These are phyloP conservation scores for Spheniscus humboldti DNA, from an alignment of 2,797 vertebrate species.

Conservation along the genomic window DNA sequence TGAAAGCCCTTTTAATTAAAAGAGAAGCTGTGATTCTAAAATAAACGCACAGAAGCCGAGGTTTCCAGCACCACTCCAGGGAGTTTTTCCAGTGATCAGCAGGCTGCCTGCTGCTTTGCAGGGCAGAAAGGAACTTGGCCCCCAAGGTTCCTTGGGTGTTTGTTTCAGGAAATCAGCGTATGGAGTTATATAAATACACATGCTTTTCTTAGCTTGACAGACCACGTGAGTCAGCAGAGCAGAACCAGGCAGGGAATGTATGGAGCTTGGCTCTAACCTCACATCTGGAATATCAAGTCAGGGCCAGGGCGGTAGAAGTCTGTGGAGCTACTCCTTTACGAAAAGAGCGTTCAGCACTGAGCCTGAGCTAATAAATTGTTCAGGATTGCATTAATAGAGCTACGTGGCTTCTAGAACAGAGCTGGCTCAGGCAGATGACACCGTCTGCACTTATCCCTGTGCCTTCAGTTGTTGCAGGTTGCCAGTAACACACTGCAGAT, in stretches of 20 bases:
- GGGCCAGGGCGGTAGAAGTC: not conserved
- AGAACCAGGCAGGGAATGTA: not conserved
- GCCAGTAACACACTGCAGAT: not conserved
- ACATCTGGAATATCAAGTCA: not conserved
- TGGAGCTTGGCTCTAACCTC: not conserved
- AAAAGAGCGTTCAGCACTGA: not conserved
- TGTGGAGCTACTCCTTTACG: not conserved
- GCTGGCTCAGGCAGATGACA: not conserved
- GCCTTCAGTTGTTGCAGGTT: not conserved
- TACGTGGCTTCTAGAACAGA: not conserved
- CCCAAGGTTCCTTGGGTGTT: not conserved
- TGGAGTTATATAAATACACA: accelerated
- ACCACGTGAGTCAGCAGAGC: not conserved
- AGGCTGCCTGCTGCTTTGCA: not conserved
- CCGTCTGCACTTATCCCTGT: not conserved
- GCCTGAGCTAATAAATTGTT: accelerated
- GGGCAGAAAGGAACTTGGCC: not conserved
- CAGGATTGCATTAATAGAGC: not conserved
- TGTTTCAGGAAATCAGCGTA: not conserved
- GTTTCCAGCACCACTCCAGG: not conserved
- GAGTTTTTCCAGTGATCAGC: not conserved
- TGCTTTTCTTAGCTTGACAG: not conserved
- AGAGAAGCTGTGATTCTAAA: not conserved
- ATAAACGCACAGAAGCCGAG: not conserved
- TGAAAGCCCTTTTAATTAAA: not conserved